Evolutionary conservation across 2,888 invertebrate genomes (phyloP).

Genomic region (Litoditis marina): DNA sequence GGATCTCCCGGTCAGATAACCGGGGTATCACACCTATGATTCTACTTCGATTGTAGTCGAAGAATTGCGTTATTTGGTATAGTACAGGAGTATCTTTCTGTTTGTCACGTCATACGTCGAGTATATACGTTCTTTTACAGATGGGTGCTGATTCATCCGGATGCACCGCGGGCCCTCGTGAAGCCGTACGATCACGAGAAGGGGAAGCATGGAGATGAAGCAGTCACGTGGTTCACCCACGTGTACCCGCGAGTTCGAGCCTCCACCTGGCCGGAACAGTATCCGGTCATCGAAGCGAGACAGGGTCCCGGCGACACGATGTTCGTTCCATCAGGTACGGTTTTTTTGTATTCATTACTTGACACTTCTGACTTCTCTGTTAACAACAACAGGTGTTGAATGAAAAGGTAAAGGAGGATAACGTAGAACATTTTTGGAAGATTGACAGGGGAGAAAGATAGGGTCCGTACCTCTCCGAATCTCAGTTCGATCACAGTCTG

Average conservation of each 20-base stretch:
- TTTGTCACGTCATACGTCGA: background rate
- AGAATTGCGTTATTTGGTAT: too few relatives aligned
- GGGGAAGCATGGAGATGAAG: constrained; percentile 96
- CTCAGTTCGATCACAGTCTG: too few relatives aligned
- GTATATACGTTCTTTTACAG: constrained; percentile 64
- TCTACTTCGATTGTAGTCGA: background rate
- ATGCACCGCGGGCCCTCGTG: constrained; percentile 89
- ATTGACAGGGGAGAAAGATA: too few relatives aligned
- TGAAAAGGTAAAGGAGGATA: too few relatives aligned
- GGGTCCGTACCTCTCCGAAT: too few relatives aligned
- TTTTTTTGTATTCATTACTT: too few relatives aligned
- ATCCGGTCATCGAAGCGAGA: constrained; percentile 49
- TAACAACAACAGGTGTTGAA: too few relatives aligned
- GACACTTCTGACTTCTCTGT: too few relatives aligned
- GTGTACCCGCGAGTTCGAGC: constrained; percentile 86
- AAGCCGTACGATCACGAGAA: constrained; percentile 86
- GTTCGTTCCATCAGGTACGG: constrained; percentile 54
- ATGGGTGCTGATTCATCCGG: constrained; percentile 97
- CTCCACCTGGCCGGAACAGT: constrained; percentile 77
- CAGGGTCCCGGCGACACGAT: constrained; percentile 57
- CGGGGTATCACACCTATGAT: background rate
- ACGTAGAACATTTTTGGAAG: too few relatives aligned
- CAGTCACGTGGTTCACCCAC: constrained; percentile 92
- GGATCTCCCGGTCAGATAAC: too few relatives aligned
- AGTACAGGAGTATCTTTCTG: too few relatives aligned